Conservation (phyloP, 2,113 vertebrate genomes). For the Triplophysa siluroides region DNA sequence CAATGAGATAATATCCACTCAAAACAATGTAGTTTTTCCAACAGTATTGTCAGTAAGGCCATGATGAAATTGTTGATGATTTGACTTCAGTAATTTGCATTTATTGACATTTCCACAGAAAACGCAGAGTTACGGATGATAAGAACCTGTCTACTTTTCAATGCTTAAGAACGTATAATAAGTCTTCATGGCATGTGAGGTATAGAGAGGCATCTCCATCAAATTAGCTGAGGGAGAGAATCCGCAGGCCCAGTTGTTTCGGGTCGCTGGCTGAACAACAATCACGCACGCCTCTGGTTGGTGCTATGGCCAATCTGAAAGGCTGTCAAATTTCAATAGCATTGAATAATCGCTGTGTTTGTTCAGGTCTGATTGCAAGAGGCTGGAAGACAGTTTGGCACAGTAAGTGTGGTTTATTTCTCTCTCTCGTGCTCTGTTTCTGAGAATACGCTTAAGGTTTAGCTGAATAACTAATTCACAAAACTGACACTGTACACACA, state of each 20-base stretch:
- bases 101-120: conserved; percentile 48
- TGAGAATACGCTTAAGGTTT: conserved; percentile 13
- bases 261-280: conserved; percentile 3
- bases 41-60: conserved; percentile 22
- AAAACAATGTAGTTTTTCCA: conserved; percentile 38
- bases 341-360: conserved; percentile 48
- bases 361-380: conserved; percentile 46
- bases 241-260: conserved; percentile 32
- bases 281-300: conserved; percentile 26
- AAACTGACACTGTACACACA: neutral
- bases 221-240: conserved; percentile 38
- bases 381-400: conserved; percentile 30
- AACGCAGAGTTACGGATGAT: conserved; percentile 32
- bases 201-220: conserved; percentile 30
- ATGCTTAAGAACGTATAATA: conserved; percentile 33
- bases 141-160: conserved; percentile 33
- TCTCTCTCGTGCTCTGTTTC: conserved; percentile 6
- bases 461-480: neutral
- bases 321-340: conserved; percentile 44
- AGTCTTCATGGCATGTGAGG: conserved; percentile 30
- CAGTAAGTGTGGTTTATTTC: conserved; percentile 12
- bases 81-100: conserved; percentile 42
- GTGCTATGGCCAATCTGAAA: conserved; percentile 25
- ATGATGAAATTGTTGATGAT: conserved; percentile 36
- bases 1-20: conserved; percentile 27